Conservation (phyloP, 2,888 invertebrate genomes). For the Brachyptera putata region DNA sequence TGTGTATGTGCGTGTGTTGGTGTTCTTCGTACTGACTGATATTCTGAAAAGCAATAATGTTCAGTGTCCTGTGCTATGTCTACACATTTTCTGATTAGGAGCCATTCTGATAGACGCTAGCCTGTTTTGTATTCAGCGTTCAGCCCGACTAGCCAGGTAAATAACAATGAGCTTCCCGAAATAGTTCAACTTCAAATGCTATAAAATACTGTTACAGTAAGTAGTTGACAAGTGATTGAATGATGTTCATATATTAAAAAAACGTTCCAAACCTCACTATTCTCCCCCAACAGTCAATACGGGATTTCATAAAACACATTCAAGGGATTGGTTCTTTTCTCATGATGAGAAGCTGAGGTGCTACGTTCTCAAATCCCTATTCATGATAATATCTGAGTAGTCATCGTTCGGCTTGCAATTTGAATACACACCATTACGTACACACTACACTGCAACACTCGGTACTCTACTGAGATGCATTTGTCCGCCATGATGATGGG, state of each 20-base stretch:
- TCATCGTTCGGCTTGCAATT: slow-evolving; percentile 28
- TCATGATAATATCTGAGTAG: slow-evolving; percentile 18
- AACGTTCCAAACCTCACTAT: not conserved
- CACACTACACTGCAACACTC: slow-evolving; percentile 24
- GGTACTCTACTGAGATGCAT: slow-evolving; percentile 20
- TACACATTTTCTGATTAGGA: not conserved
- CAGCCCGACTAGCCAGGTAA: not conserved
- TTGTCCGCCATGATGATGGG: slow-evolving; percentile 33
- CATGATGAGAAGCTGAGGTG: no score
- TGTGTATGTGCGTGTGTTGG: slow-evolving; percentile 22
- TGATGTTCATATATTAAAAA: no score
- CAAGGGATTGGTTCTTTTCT: no score
- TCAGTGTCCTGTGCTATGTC: slow-evolving; percentile 20
- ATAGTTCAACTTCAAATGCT: slow-evolving; percentile 9
- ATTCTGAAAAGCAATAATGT: slow-evolving; percentile 33
- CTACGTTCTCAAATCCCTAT: no score
- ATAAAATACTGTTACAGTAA: no score
- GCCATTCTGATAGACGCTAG: not conserved
- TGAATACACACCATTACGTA: slow-evolving; percentile 19
- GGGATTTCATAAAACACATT: not conserved
- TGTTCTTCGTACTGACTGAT: slow-evolving; percentile 32
- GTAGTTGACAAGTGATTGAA: no score
- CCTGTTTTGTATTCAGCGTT: no score
- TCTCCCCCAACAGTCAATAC: not conserved
- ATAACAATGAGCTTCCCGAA: slow-evolving; percentile 6